Evolutionary conservation across 2,888 invertebrate species (phyloP).

Genomic region (Drosophila atripex): DNA sequence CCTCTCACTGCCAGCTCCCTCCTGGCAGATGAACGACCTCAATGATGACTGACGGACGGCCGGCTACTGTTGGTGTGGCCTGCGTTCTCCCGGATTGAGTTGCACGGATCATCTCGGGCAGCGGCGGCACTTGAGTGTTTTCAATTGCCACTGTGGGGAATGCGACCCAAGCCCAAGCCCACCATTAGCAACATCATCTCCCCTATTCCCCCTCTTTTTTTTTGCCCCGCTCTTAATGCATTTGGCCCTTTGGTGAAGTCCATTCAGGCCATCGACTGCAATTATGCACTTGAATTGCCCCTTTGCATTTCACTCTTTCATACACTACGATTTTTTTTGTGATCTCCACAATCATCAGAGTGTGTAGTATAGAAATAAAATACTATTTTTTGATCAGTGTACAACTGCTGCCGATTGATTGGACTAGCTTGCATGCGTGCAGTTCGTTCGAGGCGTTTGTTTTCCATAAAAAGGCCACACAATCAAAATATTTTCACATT

Average conservation of each 20-base stretch:
- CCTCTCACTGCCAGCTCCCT: slow-evolving; percentile 39
- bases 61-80: slow-evolving; percentile 17
- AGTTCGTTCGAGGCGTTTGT: slow-evolving; percentile 17
- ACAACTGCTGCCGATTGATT: slow-evolving; percentile 35
- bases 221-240: slow-evolving; percentile 54
- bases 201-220: slow-evolving; percentile 7
- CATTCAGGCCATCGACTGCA: slow-evolving; percentile 54
- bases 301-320: slow-evolving; percentile 3
- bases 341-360: too few relatives aligned
- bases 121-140: slow-evolving; percentile 71
- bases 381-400: slow-evolving; percentile 7
- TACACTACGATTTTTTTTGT: too few relatives aligned
- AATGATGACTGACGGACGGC: slow-evolving; percentile 33
- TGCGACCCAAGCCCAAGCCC: slow-evolving; percentile 35
- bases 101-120: slow-evolving; percentile 58
- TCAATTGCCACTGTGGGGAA: slow-evolving; percentile 62
- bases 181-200: slow-evolving; percentile 43
- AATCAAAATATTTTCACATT: slow-evolving; percentile 66
- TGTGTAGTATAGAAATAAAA: too few relatives aligned
- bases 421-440: slow-evolving; percentile 57
- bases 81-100: slow-evolving; percentile 54
- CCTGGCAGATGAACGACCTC: slow-evolving; percentile 70
- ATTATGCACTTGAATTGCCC: slow-evolving; percentile 59
- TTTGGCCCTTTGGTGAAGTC: slow-evolving; percentile 48
- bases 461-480: slow-evolving; percentile 60